phyloP scores from a whole-genome alignment of 2,113 vertebrate species.

The Oplegnathus fasciatus region DNA sequence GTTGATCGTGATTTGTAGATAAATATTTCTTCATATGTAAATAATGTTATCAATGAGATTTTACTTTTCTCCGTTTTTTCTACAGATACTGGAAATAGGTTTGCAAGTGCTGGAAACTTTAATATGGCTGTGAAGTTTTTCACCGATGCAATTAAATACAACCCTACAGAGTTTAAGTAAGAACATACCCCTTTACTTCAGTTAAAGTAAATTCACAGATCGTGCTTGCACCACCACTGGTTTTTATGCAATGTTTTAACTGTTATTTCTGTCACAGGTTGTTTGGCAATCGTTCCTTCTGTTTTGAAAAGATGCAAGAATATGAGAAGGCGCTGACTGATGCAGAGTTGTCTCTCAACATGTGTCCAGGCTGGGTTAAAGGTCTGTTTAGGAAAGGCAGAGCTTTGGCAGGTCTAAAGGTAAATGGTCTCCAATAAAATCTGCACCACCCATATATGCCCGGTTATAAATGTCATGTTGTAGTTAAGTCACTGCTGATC shows the following conservation, averaged over 20 bases:
- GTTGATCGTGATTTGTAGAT: neutral
- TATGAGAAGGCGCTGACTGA: constrained; percentile 83
- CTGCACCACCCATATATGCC: neutral
- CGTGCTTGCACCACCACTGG: fast-evolving
- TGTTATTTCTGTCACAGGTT: constrained; percentile 71
- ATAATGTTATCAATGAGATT: neutral
- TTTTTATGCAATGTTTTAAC: neutral
- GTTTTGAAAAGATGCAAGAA: constrained; percentile 85
- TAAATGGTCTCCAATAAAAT: constrained; percentile 38
- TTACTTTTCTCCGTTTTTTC: neutral
- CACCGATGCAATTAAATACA: constrained; percentile 85
- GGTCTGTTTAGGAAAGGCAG: constrained; percentile 88
- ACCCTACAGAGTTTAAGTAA: constrained; percentile 87
- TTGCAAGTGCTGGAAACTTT: constrained; percentile 80
- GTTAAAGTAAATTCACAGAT: neutral
- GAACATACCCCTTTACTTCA: neutral
- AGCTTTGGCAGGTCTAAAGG: constrained; percentile 87
- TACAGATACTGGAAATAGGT: constrained; percentile 81
- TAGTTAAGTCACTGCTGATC: neutral
- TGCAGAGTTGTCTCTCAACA: constrained; percentile 78
- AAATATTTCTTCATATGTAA: neutral
- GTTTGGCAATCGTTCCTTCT: constrained; percentile 90
- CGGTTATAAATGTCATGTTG: neutral
- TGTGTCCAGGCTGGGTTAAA: constrained; percentile 86
- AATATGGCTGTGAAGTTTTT: constrained; percentile 82